Conservation (phyloP, 2,113 vertebrate genomes). For the Cochlearius cochlearius region DNA sequence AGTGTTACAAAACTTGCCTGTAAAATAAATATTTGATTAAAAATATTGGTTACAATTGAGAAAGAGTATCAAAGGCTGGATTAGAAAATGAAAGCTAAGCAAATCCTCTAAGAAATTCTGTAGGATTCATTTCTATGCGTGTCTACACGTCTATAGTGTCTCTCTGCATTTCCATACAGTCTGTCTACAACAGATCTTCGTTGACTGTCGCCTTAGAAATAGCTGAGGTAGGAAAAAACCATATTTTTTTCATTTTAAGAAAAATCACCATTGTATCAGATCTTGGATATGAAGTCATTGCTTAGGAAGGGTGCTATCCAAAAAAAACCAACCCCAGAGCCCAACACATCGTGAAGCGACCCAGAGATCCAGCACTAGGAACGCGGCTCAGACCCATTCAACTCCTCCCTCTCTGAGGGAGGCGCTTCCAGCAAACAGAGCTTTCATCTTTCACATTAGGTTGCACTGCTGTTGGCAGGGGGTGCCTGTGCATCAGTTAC, state of each 20-base stretch:
- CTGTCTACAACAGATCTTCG: neutral
- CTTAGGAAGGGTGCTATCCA: neutral
- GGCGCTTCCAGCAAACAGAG: neutral
- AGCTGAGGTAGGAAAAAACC: neutral
- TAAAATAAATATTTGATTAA: constrained; percentile 8
- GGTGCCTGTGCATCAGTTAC: neutral
- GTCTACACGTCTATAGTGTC: too few relatives aligned
- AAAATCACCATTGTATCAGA: neutral
- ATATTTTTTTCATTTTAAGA: neutral
- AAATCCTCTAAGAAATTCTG: neutral
- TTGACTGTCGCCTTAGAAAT: neutral
- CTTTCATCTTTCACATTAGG: neutral
- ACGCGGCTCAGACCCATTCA: neutral
- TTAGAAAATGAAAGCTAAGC: neutral
- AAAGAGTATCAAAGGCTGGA: neutral
- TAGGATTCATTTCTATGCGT: neutral
- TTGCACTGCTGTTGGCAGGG: neutral
- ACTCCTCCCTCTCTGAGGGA: neutral
- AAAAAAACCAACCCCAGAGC: neutral
- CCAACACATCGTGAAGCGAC: neutral
- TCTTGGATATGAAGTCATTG: neutral
- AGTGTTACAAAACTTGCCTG: neutral
- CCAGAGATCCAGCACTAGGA: neutral
- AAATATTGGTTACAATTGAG: neutral
- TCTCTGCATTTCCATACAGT: neutral